A percentile compares a stretch with the other conserved stretches of the same genome.
phyloP scores from a whole-genome alignment of 2,797 vertebrate genomes.

The Cirrhinus molitorella region DNA sequence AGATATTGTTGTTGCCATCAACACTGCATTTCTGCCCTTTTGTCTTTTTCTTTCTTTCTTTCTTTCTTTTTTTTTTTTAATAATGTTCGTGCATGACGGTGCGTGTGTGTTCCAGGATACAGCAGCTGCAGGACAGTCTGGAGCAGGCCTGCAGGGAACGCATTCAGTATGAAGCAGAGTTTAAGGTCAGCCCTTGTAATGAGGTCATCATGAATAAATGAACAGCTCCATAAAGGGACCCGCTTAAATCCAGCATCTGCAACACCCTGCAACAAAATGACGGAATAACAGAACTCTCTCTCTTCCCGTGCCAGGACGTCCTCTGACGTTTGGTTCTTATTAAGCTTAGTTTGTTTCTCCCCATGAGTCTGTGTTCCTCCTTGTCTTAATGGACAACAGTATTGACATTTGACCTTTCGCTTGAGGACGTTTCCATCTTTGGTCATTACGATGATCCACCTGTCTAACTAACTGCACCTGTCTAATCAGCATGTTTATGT shows the following conservation, averaged over 20 bases:
- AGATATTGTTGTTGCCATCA: slow-evolving; percentile 19
- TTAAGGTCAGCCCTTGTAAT: slow-evolving; percentile 78
- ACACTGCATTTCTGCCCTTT: slow-evolving; percentile 38
- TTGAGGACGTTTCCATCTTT: slow-evolving; percentile 36
- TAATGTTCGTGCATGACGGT: slow-evolving; percentile 24
- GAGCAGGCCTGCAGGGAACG: slow-evolving; percentile 70
- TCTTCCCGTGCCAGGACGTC: slow-evolving; percentile 65
- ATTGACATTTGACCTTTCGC: slow-evolving; percentile 26
- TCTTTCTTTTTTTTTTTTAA: slow-evolving; percentile 41
- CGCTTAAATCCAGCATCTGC: slow-evolving; percentile 48
- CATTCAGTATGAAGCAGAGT: slow-evolving; percentile 72
- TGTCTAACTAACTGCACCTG: slow-evolving; percentile 25
- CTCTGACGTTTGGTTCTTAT: slow-evolving; percentile 60
- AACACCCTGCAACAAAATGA: slow-evolving; percentile 42
- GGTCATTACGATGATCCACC: slow-evolving; percentile 32
- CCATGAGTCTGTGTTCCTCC: not conserved
- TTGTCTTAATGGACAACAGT: not conserved
- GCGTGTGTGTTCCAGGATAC: slow-evolving; percentile 56
- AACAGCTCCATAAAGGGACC: slow-evolving; percentile 66
- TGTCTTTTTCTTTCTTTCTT: slow-evolving; percentile 47
- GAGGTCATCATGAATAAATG: slow-evolving; percentile 75
- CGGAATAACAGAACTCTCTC: slow-evolving; percentile 33
- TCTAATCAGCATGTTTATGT: not conserved
- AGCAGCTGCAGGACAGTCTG: slow-evolving; percentile 72
- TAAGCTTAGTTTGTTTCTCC: not conserved